Evolutionary conservation across 2,888 invertebrate species (phyloP).

Genomic region (Cheilosia vulpina): DNA sequence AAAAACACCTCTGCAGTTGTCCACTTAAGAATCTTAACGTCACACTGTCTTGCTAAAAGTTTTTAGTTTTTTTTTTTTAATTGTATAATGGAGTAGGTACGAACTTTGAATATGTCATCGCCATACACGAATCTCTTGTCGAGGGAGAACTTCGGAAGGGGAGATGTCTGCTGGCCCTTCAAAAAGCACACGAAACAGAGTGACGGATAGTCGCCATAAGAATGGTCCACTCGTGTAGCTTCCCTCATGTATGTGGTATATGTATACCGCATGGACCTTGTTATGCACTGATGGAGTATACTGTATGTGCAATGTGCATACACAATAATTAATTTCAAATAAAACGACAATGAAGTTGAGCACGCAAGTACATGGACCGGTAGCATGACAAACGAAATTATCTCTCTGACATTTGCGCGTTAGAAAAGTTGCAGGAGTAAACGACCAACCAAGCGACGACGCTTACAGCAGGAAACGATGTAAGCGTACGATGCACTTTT

Average conservation of each 20-base stretch:
- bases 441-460: not conserved
- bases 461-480: not conserved
- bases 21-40: no score
- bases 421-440: not conserved
- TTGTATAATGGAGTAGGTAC: not conserved
- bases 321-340: conserved; percentile 10
- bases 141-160: not conserved
- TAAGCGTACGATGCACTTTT: no score
- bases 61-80: not conserved
- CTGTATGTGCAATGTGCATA: not conserved
- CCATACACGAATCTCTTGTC: conserved; percentile 6
- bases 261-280: not conserved
- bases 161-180: not conserved
- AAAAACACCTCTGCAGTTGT: no score
- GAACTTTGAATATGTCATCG: conserved; percentile 21
- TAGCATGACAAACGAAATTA: conserved; percentile 29
- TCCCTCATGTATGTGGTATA: not conserved
- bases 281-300: not conserved
- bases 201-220: not conserved
- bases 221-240: not conserved
- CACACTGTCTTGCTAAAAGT: not conserved
- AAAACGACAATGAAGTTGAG: conserved; percentile 3
- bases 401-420: conserved; percentile 19
- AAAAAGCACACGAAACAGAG: not conserved
- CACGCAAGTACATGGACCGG: not conserved